Base-by-base conservation (phyloP, 2,113 vertebrate genomes). In the Dasyprocta punctata region DNA sequence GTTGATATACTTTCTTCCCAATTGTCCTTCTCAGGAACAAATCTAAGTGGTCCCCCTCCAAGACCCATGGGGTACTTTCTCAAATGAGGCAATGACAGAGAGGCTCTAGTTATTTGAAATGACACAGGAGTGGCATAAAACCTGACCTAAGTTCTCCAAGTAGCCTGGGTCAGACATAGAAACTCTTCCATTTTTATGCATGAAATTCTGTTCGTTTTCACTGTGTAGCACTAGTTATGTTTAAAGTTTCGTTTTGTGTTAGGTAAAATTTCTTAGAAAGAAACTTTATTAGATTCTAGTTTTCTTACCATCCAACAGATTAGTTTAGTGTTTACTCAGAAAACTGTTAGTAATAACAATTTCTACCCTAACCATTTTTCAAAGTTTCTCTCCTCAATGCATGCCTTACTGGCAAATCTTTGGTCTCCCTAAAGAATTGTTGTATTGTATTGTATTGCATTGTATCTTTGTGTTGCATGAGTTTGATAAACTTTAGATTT, bases 401-500 rank as follows among this genome's bases (percentile, higher is more conserved):
- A 61, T 6, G 44, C 33, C 49, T 77, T 84, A 71, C 67, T 82
- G 73, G 28, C 30, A 71, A 83, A 83, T 71, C 12, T 93, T 86
- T 22, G 77, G 20, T 22, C 49, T 6, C 36, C 26, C 82, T 0
- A 33, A 73, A 94, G 13, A 77, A 52, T 94, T 52, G 65, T 36
- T 41, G 17, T 52, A n/a, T 63, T 75, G 7, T 52, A n/a, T 69
- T 84, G 94, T 5, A 82, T n/a, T 36, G 6, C 17, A n/a, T 36
- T 33, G 5, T 38, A 22, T 71, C 61, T 4, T 71, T 80, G 92
- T 6, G 83, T 22, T 22, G 17, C 4, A 71, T 36, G 10, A 41
- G 3, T 95, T 89, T 92, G 9, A 89, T n/a, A 41, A 67, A 54
- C 61, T 92, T 96, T 61, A 86, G 56, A 63, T 61, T 60, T 69